Percentiles rank a stretch among this genome's conserved stretches.
Conservation (phyloP, 2,888 invertebrate genomes). For the Heliothis peltigera region DNA sequence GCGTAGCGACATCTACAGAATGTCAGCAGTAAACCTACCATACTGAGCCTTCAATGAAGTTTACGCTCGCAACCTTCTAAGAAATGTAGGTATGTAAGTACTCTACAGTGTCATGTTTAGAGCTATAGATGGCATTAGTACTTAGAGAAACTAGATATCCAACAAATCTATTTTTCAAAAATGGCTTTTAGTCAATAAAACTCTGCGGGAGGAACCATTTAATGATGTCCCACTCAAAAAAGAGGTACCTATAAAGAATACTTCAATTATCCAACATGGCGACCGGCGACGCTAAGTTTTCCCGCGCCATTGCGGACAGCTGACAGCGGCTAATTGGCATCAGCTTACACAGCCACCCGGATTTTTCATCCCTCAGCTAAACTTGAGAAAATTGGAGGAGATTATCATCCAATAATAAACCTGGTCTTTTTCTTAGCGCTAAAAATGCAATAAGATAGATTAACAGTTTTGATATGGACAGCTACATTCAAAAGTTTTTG, state of each 20-base stretch:
- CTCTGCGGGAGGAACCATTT: too few species aligned
- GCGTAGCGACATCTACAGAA: constrained; percentile 34
- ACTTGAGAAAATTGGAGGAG: not conserved
- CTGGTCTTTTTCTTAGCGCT: not conserved
- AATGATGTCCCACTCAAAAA: too few species aligned
- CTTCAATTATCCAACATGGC: constrained; percentile 4
- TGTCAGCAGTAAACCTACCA: not conserved
- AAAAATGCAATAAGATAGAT: too few species aligned
- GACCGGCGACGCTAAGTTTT: constrained; percentile 59
- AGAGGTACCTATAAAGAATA: constrained; percentile 11
- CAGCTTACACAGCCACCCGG: constrained; percentile 69
- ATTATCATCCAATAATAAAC: not conserved
- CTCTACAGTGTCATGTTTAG: too few species aligned
- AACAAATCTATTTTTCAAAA: too few species aligned
- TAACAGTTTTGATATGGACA: too few species aligned
- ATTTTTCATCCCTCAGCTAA: not conserved
- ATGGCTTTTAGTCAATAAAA: too few species aligned
- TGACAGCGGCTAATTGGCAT: constrained; percentile 78
- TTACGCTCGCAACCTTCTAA: constrained; percentile 3
- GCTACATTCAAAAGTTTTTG: too few species aligned
- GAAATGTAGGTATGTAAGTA: not conserved
- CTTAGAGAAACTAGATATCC: not conserved
- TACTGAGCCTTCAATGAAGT: not conserved
- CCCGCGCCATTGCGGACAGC: constrained; percentile 45
- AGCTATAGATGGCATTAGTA: constrained; percentile 37